phyloP scores from a whole-genome alignment of 1,140 invertebrate species.

The Carcinoscorpius rotundicauda region DNA sequence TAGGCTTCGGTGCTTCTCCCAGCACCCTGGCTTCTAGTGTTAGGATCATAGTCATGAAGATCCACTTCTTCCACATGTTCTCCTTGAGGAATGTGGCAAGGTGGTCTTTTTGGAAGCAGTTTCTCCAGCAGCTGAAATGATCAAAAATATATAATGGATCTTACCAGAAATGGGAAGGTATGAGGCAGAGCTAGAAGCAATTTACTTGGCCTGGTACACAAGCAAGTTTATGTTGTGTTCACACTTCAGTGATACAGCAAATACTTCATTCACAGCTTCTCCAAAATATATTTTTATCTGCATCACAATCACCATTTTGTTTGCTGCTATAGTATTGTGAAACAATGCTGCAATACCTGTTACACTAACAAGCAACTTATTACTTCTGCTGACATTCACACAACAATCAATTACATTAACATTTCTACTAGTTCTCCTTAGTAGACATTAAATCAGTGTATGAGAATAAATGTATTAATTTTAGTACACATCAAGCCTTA shows the following conservation, averaged over 20 bases:
- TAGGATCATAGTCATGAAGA: constrained; percentile 56
- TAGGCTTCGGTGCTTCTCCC: constrained; percentile 47
- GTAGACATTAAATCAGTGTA: too few relatives aligned
- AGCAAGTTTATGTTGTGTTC: constrained; percentile 75
- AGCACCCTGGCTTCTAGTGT: constrained; percentile 30
- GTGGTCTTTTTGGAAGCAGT: constrained; percentile 51
- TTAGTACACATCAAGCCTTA: too few relatives aligned
- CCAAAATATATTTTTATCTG: constrained; percentile 54
- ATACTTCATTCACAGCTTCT: constrained; percentile 35
- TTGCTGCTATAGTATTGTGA: too few relatives aligned
- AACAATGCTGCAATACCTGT: too few relatives aligned
- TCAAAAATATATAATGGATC: constrained; percentile 49
- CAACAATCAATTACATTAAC: too few relatives aligned
- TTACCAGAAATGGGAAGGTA: constrained; percentile 50
- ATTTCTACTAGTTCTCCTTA: too few relatives aligned
- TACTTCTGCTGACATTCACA: too few relatives aligned
- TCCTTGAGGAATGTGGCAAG: constrained; percentile 50
- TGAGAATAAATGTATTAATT: too few relatives aligned
- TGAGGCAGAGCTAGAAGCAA: too few relatives aligned
- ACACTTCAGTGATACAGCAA: constrained; percentile 52
- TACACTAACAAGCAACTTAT: too few relatives aligned
- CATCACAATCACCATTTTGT: too few relatives aligned
- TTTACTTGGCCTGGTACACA: constrained; percentile 37
- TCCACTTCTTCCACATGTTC: constrained; percentile 72
- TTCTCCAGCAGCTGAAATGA: constrained; percentile 47